Evolutionary conservation across 2,888 invertebrate species (phyloP).

Genomic region (Autographa gamma): DNA sequence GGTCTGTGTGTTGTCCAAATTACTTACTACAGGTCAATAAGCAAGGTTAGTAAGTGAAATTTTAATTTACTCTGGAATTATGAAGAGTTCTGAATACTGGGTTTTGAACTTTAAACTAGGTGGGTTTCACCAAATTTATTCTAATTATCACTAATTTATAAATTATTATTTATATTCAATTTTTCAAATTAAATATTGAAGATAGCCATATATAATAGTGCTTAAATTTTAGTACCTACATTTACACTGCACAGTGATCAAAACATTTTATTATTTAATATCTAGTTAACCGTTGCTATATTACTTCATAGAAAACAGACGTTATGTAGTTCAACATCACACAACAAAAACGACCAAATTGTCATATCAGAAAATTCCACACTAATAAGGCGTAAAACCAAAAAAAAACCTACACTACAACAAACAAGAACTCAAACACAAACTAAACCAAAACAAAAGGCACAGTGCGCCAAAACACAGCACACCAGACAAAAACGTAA

Average conservation of each 20-base stretch:
- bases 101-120: neutral
- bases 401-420: conserved; percentile 11
- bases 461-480: conserved; percentile 35
- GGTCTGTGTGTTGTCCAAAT: conserved; percentile 26
- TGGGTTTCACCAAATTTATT: too few species aligned
- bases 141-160: too few species aligned
- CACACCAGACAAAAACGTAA: conserved; percentile 48
- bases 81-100: conserved; percentile 24
- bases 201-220: too few species aligned
- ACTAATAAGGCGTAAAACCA: neutral
- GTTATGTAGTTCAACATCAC: too few species aligned
- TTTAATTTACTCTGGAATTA: conserved; percentile 30
- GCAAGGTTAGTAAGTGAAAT: conserved; percentile 43
- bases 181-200: too few species aligned
- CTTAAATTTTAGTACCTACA: too few species aligned
- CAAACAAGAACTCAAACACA: conserved; percentile 27
- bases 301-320: too few species aligned
- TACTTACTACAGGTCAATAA: conserved; percentile 32
- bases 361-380: neutral
- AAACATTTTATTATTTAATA: too few species aligned
- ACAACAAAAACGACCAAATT: neutral
- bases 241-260: too few species aligned
- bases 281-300: too few species aligned
- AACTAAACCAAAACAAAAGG: conserved; percentile 36
- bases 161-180: too few species aligned